Conservation (phyloP, 2,113 vertebrate species). For the Oceanodroma tethys region DNA sequence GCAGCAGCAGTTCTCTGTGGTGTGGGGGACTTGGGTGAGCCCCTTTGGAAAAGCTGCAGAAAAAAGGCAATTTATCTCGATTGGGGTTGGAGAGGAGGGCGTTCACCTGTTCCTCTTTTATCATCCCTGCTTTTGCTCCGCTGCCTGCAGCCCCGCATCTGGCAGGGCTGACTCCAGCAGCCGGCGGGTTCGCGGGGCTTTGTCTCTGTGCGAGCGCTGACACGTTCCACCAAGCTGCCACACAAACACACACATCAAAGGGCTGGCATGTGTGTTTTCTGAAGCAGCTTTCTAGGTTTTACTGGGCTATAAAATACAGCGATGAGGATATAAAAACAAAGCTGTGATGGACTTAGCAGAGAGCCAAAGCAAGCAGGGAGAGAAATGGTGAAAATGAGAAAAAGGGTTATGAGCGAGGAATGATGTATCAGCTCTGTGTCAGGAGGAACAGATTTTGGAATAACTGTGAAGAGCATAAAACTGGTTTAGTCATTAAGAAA, state of each 20-base stretch:
- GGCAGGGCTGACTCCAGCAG: neutral
- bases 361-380: conserved; percentile 48
- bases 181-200: neutral
- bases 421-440: conserved; percentile 32
- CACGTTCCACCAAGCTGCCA: conserved; percentile 7
- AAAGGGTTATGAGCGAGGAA: neutral
- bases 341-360: conserved; percentile 69
- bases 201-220: neutral
- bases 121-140: neutral
- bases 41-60: neutral
- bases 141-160: neutral
- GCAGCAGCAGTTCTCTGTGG: neutral
- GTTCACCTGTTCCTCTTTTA: neutral
- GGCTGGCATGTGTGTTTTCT: neutral
- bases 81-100: neutral
- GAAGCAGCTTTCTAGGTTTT: conserved; percentile 58
- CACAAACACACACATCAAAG: conserved; percentile 45
- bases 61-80: neutral
- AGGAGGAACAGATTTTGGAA: conserved; percentile 49
- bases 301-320: conserved; percentile 42
- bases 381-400: conserved; percentile 16
- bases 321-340: conserved; percentile 59
- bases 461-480: conserved; percentile 58
- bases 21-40: neutral
- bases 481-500: conserved; percentile 49